Base-by-base conservation (phyloP, 2,113 vertebrate species). In the Dendropsophus ebraccatus region DNA sequence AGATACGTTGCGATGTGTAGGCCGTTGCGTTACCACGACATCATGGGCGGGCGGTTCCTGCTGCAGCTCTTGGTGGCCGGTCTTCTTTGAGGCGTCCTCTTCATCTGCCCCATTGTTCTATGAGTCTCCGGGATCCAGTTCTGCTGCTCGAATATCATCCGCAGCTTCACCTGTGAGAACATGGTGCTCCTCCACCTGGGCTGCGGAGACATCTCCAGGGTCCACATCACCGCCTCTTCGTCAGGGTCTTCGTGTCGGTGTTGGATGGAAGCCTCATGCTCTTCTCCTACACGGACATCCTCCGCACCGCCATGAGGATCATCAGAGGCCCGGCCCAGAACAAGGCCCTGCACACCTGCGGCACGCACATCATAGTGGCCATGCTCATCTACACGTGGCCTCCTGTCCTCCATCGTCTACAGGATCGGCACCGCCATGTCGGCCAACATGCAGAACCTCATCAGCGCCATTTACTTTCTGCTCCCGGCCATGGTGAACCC, bases 401-500 rank as follows among this genome's bases (percentile, higher is more conserved):
- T 90, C 95, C 83, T 95, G 94, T 82, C 89, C 92, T 32, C 93
- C 94, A n/a, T 94, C 94, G 6, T 93, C 92, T 58, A 87, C 83
- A 92, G 89, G 5, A 0, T 95, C 95, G 88, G 90, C 95, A 91
- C 87, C 35, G 49, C 88, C 2, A 90, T 93, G 19, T 88, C 94
- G 0, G 88, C 92, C 0, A 93, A 93, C 5, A 45, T 88, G 23
- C 95, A 95, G 91, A 94, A 92, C 45, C 82, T 92, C 76, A 88
- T 95, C 87, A 94, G 95, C 0, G 87, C 95, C n/a, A 58, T 91
- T 52, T 96, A 94, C 83, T 93, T 95, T 9, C 86, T 96, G 32
- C 86, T 95, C 4, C 96, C 95, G 0, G 93, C 95, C 2, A 90
- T 93, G 0, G 69, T 93, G 81, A 96, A 95, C 86, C 95, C 95